Conservation (phyloP, 2,888 invertebrate genomes). For the Drosophila recens region DNA sequence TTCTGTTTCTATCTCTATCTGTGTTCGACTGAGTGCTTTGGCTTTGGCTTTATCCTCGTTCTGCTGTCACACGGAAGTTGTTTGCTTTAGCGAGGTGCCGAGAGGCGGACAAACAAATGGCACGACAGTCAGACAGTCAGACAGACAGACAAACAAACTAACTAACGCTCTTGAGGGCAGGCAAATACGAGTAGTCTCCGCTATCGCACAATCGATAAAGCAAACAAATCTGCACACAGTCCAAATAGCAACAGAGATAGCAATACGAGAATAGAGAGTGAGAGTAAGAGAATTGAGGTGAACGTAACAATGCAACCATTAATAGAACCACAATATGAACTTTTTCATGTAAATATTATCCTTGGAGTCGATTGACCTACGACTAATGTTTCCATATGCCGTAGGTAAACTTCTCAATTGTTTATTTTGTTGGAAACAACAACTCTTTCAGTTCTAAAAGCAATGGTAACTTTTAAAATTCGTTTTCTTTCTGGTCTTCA, state of each 20-base stretch:
- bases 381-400: conserved; percentile 9
- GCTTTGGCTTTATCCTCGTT: conserved; percentile 37
- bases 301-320: conserved; percentile 36
- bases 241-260: conserved; percentile 6
- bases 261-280: background rate
- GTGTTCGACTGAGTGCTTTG: conserved; percentile 46
- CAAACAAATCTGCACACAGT: conserved; percentile 56
- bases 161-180: conserved; percentile 34
- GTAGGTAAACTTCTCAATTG: conserved; percentile 1
- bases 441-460: background rate
- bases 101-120: conserved; percentile 28
- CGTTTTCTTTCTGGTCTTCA: conserved; percentile 13
- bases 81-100: conserved; percentile 56
- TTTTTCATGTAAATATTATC: conserved; percentile 46
- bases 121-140: conserved; percentile 9
- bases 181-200: conserved; percentile 35
- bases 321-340: conserved; percentile 47
- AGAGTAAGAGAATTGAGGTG: background rate
- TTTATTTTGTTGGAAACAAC: conserved; percentile 15
- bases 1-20: background rate
- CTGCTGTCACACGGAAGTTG: conserved; percentile 47
- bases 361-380: conserved; percentile 9
- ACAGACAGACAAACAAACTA: conserved; percentile 16
- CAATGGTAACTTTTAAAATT: background rate
- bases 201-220: conserved; percentile 67